Conservation (phyloP, 1,140 invertebrate genomes). For the Brachystomella parvula region DNA sequence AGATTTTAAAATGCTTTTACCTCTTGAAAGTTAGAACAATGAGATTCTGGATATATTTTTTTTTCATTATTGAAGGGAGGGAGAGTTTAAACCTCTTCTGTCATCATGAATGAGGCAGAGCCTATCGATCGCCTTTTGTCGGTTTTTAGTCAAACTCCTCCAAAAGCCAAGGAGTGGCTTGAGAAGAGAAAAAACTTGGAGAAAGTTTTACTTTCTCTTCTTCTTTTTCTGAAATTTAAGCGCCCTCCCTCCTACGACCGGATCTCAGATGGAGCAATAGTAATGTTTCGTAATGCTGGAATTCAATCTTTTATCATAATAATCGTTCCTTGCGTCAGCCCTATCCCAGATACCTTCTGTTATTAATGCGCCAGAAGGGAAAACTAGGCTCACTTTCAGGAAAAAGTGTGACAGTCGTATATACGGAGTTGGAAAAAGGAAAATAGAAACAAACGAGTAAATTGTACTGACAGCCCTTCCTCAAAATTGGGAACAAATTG, state of each 20-base stretch:
- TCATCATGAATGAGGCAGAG: slow-evolving; percentile 4
- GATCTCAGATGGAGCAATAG: neutral
- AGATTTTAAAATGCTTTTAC: too few relatives aligned
- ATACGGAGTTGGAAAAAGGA: neutral
- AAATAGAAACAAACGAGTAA: slow-evolving; percentile 12
- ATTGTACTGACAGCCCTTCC: slow-evolving; percentile 1
- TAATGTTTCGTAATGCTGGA: slow-evolving; percentile 1
- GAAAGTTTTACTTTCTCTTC: neutral
- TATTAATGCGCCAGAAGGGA: slow-evolving; percentile 1
- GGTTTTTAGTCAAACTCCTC: slow-evolving; percentile 1
- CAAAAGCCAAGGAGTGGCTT: neutral
- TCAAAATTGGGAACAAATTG: slow-evolving; percentile 9
- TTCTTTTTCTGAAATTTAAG: neutral
- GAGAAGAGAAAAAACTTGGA: neutral
- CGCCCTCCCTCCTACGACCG: neutral
- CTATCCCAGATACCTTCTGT: slow-evolving; percentile 6
- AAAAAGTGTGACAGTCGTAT: neutral
- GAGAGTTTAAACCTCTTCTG: too few relatives aligned
- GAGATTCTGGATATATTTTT: too few relatives aligned
- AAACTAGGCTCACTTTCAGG: neutral
- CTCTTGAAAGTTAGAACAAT: too few relatives aligned
- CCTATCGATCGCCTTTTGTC: slow-evolving; percentile 6
- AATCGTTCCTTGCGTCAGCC: neutral
- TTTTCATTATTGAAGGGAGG: too few relatives aligned
- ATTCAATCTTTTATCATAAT: neutral